Base-by-base conservation (phyloP, 2,888 invertebrate species). In the Brassicogethes aeneus region DNA sequence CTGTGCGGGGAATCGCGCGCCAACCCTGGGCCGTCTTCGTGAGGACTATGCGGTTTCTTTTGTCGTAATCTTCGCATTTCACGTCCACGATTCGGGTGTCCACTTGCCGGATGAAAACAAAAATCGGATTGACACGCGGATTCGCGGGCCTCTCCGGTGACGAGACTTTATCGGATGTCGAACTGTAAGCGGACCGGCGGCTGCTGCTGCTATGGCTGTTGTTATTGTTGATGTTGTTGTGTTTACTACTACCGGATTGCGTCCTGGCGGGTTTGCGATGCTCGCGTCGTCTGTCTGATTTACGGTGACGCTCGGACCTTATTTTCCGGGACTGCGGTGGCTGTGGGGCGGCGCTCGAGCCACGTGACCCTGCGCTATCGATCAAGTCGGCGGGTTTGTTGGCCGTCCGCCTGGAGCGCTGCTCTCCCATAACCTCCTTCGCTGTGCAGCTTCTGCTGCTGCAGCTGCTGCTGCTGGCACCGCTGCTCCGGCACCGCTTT, bases 11-110 rank as follows among this genome's bases (percentile, higher is more conserved):
- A 69, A 83, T 84, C 43, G 85, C 85, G 44, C 83, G 78, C 89
- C 88, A 88, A 57, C 88, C 87, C 64, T 77, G 75, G 33, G 83
- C 75, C 15, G 87, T 87, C 64, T 87, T 87, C 53, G 85, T 84
- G 62, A 89, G 72, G 57, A 85, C 80, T 59, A 89, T 84, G 45
- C 88, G 83, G 70, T 89, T 89, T 44, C 85, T 74, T 65, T 83
- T 79, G 72, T 89, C 88, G 74, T 88, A 88, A 66, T 89, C 88
- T 69, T 89, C 89, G 71, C 87, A 87, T 67, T 81, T 79, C 56
- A 89, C 87, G 68, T 85, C 84, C 62, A 85, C 80, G 66, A 89
- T 86, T 63, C 78, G 77, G 48, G 84, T 83, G 68, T 86, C 83
- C 55, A 78, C 78, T 66, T 85, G 85, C 62, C 83, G 82, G 47